A percentile compares a stretch with the other conserved stretches of the same genome.
Evolutionary conservation across 2,888 invertebrate species (phyloP).

Genomic region (Caenorhabditis sinica): DNA sequence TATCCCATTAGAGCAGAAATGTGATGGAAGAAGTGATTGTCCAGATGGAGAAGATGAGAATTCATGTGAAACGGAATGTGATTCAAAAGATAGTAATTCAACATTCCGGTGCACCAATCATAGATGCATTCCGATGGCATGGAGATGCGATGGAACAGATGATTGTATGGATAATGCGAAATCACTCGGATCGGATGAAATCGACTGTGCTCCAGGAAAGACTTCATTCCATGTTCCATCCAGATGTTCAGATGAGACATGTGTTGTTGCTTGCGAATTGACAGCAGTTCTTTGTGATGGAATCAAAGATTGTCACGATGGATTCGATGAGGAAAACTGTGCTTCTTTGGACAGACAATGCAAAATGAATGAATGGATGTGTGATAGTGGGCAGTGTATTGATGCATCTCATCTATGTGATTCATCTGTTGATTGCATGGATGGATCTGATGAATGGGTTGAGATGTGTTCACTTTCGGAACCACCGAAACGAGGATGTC

Average conservation of each 20-base stretch:
- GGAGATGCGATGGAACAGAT: slow-evolving; percentile 89
- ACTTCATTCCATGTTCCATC: slow-evolving; percentile 43
- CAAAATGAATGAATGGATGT: slow-evolving; percentile 58
- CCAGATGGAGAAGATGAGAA: slow-evolving; percentile 82
- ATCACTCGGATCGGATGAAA: slow-evolving; percentile 81
- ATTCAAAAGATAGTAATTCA: slow-evolving; percentile 36
- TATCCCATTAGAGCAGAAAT: slow-evolving; percentile 83
- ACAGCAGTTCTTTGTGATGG: slow-evolving; percentile 86
- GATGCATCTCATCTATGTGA: slow-evolving; percentile 89
- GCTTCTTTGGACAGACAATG: slow-evolving; percentile 73
- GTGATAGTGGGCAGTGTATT: slow-evolving; percentile 85
- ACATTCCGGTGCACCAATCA: slow-evolving; percentile 72
- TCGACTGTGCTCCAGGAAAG: slow-evolving; percentile 62
- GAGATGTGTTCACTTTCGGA: slow-evolving; percentile 55
- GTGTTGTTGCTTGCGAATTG: slow-evolving; percentile 62
- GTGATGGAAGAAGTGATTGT: slow-evolving; percentile 90
- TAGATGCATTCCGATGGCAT: slow-evolving; percentile 87
- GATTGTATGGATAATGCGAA: slow-evolving; percentile 90
- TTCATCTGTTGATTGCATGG: slow-evolving; percentile 88
- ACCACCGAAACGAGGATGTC: slow-evolving; percentile 51
- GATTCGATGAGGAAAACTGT: slow-evolving; percentile 87
- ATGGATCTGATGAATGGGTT: slow-evolving; percentile 87
- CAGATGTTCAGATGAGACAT: slow-evolving; percentile 39
- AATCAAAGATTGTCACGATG: slow-evolving; percentile 86
- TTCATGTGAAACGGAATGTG: slow-evolving; percentile 62